Base-by-base conservation (phyloP, 2,113 vertebrate genomes). In the Salvelinus fontinalis region DNA sequence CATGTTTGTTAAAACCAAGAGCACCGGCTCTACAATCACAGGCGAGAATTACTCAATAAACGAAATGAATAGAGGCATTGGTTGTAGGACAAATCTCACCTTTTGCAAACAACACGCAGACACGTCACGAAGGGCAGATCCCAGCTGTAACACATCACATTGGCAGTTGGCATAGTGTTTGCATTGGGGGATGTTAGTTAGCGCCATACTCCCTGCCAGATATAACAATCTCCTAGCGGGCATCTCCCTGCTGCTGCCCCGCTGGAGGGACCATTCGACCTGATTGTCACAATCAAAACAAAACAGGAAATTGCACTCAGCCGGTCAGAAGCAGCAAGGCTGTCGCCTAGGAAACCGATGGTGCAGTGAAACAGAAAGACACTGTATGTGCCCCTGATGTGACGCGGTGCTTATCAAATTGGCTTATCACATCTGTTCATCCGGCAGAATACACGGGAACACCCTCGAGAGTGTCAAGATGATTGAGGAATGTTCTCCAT, bases 301-400 rank as follows among this genome's bases (percentile, higher is more conserved):
- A 72, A 72, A 73, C 71, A 72, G 51, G 54, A 72, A 31, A 31
- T 60, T 59, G 49, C 70, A 62, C 57, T 60, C 27, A 31, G 49
- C 49, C 54, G 31, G 49, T 59, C 26, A 72, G 11, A 70, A 7
- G 70, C 26, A 20, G 26, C 26, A 54, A 59, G 13, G 24, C 16
- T 29, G 70, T 72, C n/a, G 7, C 51, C 51, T 22, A 29, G 51
- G 70, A 59, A 59, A 72, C 49, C 18, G 16, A 54, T 54, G 51
- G 12, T 54, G 51, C 67, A n/a, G 16, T 39, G 31, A 39, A 34
- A 39, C 5, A 2, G 67, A n/a, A 12, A 68, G 59, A 68, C 5
- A 54, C 51, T 54, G 51, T 8, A 22, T 44, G 13, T 65, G 31
- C 29, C 29, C 31, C 29, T 68, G 27, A 68, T n/a, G 67, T 34